These are phyloP conservation scores for Silvanus unidentatus DNA, from an alignment of 2,888 invertebrate species.

Conservation along the genomic window DNA sequence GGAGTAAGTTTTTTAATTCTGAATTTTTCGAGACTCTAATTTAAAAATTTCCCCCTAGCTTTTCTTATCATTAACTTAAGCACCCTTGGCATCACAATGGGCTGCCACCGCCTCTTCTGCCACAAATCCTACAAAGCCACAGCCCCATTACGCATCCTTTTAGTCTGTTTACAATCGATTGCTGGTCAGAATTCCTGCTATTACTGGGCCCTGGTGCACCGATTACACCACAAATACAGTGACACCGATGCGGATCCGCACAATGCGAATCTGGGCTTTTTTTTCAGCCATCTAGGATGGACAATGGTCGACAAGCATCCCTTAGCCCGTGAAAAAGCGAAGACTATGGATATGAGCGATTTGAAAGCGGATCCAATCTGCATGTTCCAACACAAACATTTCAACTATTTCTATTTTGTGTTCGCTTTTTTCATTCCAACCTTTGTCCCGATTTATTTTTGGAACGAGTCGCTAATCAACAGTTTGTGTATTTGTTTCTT, in stretches of 20 bases:
- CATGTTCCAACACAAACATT: slow-evolving; percentile 58
- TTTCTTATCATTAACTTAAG: slow-evolving; percentile 13
- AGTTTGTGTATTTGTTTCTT: slow-evolving; percentile 50
- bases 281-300: slow-evolving; percentile 87
- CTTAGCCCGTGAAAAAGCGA: slow-evolving; percentile 60
- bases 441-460: neutral
- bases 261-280: slow-evolving; percentile 75
- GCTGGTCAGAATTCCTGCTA: slow-evolving; percentile 75
- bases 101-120: slow-evolving; percentile 74
- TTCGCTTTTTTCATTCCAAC: neutral
- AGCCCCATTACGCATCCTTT: slow-evolving; percentile 54
- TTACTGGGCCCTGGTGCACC: slow-evolving; percentile 73
- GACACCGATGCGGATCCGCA: slow-evolving; percentile 75
- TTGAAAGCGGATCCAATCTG: slow-evolving; percentile 64
- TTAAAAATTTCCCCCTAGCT: too few relatives aligned
- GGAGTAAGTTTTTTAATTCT: slow-evolving; percentile 7
- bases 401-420: neutral
- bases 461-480: neutral
- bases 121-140: slow-evolving; percentile 74
- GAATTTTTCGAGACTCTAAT: too few relatives aligned
- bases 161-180: slow-evolving; percentile 62
- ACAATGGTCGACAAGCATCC: slow-evolving; percentile 74
- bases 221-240: slow-evolving; percentile 74
- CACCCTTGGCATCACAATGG: slow-evolving; percentile 67
- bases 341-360: slow-evolving; percentile 69